phyloP scores from a whole-genome alignment of 2,888 invertebrate species.

The Drosophila flavopinicola region DNA sequence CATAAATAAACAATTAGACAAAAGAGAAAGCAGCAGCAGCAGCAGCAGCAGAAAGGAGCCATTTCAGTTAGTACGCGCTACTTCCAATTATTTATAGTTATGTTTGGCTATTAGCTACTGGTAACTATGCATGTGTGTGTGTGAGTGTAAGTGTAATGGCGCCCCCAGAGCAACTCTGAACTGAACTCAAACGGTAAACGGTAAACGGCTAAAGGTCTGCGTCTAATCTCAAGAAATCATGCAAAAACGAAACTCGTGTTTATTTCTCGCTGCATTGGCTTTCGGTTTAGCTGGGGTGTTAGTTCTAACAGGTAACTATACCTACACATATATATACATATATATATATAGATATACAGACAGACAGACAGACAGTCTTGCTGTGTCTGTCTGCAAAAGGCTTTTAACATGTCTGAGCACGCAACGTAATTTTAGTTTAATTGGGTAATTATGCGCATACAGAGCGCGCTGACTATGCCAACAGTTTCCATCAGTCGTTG shows the following conservation, averaged over 20 bases:
- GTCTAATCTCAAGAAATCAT: slow-evolving; percentile 59
- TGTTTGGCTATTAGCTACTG: slow-evolving; percentile 60
- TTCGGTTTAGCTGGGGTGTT: slow-evolving; percentile 2
- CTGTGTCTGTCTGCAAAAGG: slow-evolving; percentile 69
- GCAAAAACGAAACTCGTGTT: slow-evolving; percentile 69
- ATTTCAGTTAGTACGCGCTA: not conserved
- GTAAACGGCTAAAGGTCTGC: slow-evolving; percentile 2
- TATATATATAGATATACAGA: not conserved
- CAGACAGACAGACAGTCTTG: too few relatives aligned
- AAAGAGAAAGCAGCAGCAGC: slow-evolving; percentile 25
- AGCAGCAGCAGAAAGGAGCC: not conserved
- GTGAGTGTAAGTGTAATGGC: slow-evolving; percentile 5
- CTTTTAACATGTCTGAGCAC: slow-evolving; percentile 85
- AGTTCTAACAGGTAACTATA: slow-evolving; percentile 17
- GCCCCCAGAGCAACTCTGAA: slow-evolving; percentile 2
- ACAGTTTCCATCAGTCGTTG: slow-evolving; percentile 18
- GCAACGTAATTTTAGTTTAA: slow-evolving; percentile 85
- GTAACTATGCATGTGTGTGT: slow-evolving; percentile 14
- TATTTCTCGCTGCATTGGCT: slow-evolving; percentile 29
- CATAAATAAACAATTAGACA: slow-evolving; percentile 83
- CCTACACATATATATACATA: not conserved
- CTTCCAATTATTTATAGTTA: slow-evolving; percentile 75
- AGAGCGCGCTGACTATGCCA: slow-evolving; percentile 52
- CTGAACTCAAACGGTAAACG: slow-evolving; percentile 1
- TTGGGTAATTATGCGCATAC: slow-evolving; percentile 84